Evolutionary conservation across 1,140 invertebrate genomes (phyloP).

Genomic region (Doryteuthis pealeii): DNA sequence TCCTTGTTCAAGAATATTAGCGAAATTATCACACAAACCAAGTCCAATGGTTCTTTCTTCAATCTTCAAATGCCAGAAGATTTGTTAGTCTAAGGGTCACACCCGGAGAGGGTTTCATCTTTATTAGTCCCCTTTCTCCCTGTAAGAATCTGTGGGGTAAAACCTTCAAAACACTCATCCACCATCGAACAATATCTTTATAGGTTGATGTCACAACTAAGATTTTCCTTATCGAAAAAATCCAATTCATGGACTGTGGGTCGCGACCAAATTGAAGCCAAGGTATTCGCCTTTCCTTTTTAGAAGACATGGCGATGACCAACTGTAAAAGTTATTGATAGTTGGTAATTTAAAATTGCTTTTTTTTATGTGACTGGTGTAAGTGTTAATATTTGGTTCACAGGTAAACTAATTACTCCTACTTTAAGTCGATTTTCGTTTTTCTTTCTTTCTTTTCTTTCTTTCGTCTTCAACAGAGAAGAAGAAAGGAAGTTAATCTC

Average conservation of each 20-base stretch:
- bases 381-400: too few species aligned
- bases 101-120: slow-evolving; percentile 41
- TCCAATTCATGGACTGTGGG: slow-evolving; percentile 51
- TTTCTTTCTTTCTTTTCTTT: too few species aligned
- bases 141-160: slow-evolving; percentile 42
- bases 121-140: slow-evolving; percentile 48
- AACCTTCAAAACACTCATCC: slow-evolving; percentile 44
- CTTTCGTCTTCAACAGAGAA: too few species aligned
- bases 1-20: slow-evolving; percentile 45
- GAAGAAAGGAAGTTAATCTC: too few species aligned
- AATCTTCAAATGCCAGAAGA: slow-evolving; percentile 38
- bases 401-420: too few species aligned
- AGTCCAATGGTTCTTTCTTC: slow-evolving; percentile 48
- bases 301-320: slow-evolving; percentile 51
- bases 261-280: slow-evolving; percentile 48
- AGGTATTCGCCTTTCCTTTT: slow-evolving; percentile 43
- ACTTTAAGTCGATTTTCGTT: too few species aligned
- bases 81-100: slow-evolving; percentile 46
- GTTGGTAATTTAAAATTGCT: too few species aligned
- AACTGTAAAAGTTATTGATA: too few species aligned
- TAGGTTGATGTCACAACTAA: slow-evolving; percentile 45
- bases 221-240: slow-evolving; percentile 52
- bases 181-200: slow-evolving; percentile 41
- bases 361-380: too few species aligned
- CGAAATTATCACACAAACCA: slow-evolving; percentile 54